A percentile compares a stretch with the other conserved stretches of the same genome.
Conservation (phyloP, 2,113 vertebrate genomes). For the Stercorarius parasiticus region DNA sequence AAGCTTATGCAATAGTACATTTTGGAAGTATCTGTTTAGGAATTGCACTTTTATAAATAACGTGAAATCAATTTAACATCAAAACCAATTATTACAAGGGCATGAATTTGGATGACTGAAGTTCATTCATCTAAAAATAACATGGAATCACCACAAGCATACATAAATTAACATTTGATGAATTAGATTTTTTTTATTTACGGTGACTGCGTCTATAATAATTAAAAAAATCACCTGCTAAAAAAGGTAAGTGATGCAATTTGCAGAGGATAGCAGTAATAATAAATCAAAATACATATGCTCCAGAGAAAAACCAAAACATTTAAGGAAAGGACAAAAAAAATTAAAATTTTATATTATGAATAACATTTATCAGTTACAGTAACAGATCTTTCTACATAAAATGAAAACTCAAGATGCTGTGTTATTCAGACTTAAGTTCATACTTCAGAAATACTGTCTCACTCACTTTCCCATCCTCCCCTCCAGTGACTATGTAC, state of each 20-base stretch:
- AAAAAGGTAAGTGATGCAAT: not conserved
- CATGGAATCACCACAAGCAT: not conserved
- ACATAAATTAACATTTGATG: not conserved
- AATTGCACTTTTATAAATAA: not conserved
- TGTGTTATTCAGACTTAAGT: not conserved
- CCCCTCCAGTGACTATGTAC: constrained; percentile 89
- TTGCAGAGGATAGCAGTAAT: not conserved
- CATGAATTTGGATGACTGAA: not conserved
- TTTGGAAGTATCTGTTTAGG: not conserved
- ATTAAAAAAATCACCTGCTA: not conserved
- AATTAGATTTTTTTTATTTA: not conserved
- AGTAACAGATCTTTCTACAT: not conserved
- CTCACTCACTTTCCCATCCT: constrained; percentile 89
- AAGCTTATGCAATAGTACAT: not conserved
- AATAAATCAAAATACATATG: not conserved
- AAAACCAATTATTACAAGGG: not conserved
- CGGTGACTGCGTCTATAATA: not conserved
- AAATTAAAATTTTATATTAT: not conserved
- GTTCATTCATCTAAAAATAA: not conserved
- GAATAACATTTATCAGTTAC: not conserved
- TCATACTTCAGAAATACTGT: not conserved
- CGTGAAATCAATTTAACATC: not conserved
- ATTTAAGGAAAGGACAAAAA: not conserved
- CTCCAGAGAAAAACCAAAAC: not conserved
- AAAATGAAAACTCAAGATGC: not conserved